Conservation (phyloP, 2,797 vertebrate species). For the Echiichthys vipera region DNA sequence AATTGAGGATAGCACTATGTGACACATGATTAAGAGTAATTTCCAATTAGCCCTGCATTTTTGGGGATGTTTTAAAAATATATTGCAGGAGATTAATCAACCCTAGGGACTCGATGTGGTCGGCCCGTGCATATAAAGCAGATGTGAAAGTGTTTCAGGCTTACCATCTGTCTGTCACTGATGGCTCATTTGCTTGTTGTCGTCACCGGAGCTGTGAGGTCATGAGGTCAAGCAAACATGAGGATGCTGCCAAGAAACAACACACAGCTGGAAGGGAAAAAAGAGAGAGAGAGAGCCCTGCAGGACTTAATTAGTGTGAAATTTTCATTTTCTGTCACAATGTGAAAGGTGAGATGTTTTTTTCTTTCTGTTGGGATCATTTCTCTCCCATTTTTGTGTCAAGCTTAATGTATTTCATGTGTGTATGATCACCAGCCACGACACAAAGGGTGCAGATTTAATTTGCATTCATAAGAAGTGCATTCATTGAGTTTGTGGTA, state of each 20-base stretch:
- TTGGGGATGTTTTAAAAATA: background rate
- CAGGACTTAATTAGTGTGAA: conserved; percentile 78
- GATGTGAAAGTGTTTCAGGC: conserved; percentile 23
- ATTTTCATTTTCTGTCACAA: conserved; percentile 52
- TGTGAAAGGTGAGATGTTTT: conserved; percentile 36
- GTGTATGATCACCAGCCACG: background rate
- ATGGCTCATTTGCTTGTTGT: conserved; percentile 71
- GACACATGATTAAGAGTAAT: background rate
- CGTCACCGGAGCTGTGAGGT: conserved; percentile 64
- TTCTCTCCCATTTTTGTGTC: background rate
- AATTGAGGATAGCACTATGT: background rate
- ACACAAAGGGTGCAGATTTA: too few relatives aligned
- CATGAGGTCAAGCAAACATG: conserved; percentile 67
- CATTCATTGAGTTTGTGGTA: too few relatives aligned
- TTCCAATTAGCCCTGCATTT: background rate
- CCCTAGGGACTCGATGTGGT: background rate
- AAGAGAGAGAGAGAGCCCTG: conserved; percentile 32
- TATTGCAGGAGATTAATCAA: background rate
- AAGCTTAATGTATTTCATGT: background rate
- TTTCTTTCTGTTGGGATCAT: conserved; percentile 2
- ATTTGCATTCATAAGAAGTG: too few relatives aligned
- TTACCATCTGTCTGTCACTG: conserved; percentile 40
- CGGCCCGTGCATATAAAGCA: background rate
- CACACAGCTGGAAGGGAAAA: conserved; percentile 11
- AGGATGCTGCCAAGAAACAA: conserved; percentile 67